Percentiles rank a stretch among this genome's conserved stretches.
Conservation (phyloP, 2,113 vertebrate genomes). For the Labeo rohita region DNA sequence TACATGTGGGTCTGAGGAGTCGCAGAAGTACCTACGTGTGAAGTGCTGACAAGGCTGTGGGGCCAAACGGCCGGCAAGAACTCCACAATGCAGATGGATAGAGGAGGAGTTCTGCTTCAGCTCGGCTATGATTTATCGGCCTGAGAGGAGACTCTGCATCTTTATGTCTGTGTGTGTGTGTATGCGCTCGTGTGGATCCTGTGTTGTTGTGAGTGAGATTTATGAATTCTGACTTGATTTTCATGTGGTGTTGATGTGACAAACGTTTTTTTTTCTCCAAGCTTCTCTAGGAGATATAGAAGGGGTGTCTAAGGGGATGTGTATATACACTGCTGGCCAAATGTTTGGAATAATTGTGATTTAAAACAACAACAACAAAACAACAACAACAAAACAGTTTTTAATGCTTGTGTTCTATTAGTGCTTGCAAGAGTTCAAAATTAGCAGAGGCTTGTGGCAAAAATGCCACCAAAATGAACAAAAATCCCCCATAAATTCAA, state of each 20-base stretch:
- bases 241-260: constrained; percentile 31
- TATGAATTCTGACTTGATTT: constrained; percentile 50
- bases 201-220: constrained; percentile 18
- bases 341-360: no score
- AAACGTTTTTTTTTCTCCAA: neutral
- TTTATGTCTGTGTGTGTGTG: constrained; percentile 3
- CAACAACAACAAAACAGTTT: no score
- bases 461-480: no score
- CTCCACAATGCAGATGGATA: constrained; percentile 42
- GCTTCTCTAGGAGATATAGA: neutral
- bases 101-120: constrained; percentile 33
- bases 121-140: constrained; percentile 48
- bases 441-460: no score
- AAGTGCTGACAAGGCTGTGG: constrained; percentile 54
- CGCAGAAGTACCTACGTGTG: constrained; percentile 27
- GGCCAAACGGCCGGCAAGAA: constrained; percentile 32
- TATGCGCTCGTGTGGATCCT: neutral
- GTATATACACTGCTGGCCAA: no score
- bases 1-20: constrained; percentile 28
- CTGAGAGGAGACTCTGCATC: constrained; percentile 18
- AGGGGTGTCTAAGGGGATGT: neutral
- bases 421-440: no score
- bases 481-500: no score
- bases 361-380: no score
- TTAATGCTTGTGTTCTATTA: no score